A percentile compares a stretch with the other conserved stretches of the same genome.
These are phyloP conservation scores for Heliconius hewitsoni DNA, from an alignment of 1,140 invertebrate genomes.

Conservation along the genomic window DNA sequence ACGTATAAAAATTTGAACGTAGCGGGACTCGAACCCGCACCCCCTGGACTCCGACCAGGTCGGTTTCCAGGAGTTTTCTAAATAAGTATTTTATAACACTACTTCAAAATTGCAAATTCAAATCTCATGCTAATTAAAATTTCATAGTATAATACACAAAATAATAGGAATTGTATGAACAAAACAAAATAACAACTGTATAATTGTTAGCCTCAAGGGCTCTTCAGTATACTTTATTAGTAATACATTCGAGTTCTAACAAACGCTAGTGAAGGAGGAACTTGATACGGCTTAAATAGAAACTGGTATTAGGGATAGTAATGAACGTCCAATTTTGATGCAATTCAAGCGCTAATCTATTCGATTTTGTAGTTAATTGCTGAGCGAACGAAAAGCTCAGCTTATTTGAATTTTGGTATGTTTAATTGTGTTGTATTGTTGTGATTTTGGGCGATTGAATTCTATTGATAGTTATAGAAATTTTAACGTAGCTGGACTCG, in stretches of 20 bases:
- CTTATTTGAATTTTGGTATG: not conserved
- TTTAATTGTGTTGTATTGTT: not conserved
- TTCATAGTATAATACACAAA: not conserved
- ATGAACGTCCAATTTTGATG: conserved; percentile 19
- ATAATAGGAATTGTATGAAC: not conserved
- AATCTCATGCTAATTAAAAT: no score
- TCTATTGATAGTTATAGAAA: no score
- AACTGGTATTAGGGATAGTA: conserved; percentile 7
- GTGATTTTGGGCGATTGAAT: not conserved
- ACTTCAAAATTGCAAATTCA: no score
- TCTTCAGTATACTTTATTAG: not conserved
- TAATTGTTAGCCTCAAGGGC: not conserved
- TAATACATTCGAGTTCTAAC: conserved; percentile 1
- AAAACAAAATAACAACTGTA: not conserved
- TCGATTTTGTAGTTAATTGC: not conserved
- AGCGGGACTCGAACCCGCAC: no score
- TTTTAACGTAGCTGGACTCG: no score
- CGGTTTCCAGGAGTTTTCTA: no score
- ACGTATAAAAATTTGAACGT: no score
- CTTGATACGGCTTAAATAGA: conserved; percentile 16
- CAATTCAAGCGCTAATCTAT: conserved; percentile 3
- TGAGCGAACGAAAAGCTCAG: not conserved
- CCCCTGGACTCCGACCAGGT: no score
- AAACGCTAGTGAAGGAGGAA: conserved; percentile 16
- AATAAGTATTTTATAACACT: no score